These are phyloP conservation scores for Bagarius yarrelli DNA, from an alignment of 2,113 vertebrate genomes.

Conservation along the genomic window DNA sequence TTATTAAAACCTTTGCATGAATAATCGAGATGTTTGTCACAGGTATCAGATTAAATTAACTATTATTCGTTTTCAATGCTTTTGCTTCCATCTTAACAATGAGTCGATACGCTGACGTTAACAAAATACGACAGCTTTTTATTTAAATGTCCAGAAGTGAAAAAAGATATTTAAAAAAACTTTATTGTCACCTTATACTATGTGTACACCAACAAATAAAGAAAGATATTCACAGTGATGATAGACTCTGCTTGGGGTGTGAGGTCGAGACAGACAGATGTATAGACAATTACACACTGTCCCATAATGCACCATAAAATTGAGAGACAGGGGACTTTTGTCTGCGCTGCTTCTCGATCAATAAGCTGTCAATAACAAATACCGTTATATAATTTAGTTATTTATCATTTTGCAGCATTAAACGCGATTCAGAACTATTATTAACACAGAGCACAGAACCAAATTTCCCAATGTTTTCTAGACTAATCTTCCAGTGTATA, in stretches of 20 bases:
- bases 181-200: neutral
- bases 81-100: too few species aligned
- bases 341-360: neutral
- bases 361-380: neutral
- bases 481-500: neutral
- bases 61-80: too few species aligned
- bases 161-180: neutral
- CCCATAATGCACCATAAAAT: slow-evolving; percentile 4
- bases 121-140: neutral
- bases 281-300: neutral
- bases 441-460: neutral
- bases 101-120: too few species aligned
- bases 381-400: neutral
- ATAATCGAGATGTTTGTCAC: too few species aligned
- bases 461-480: neutral
- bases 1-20: too few species aligned
- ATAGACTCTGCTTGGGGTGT: neutral
- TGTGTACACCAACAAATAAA: neutral
- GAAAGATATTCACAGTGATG: neutral
- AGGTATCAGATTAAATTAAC: too few species aligned
- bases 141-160: neutral
- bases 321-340: neutral
- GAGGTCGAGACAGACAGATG: neutral
- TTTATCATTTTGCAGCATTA: neutral
- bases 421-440: neutral